Evolutionary conservation across 2,113 vertebrate species (phyloP).

Genomic region (Chascanopsetta lugubris): DNA sequence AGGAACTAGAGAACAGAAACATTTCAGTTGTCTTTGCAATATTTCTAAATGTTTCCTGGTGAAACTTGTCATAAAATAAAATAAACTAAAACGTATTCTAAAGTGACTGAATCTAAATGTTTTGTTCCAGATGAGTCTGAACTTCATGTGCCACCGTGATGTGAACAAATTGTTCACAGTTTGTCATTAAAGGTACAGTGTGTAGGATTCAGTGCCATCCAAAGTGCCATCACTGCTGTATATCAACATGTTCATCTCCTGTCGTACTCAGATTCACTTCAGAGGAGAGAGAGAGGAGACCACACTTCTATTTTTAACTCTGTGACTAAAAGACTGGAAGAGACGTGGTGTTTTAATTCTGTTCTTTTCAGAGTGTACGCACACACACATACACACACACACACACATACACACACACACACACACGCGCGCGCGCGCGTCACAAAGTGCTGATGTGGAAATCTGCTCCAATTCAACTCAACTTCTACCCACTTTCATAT

Average conservation of each 20-base stretch:
- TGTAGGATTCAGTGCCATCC: too few relatives aligned
- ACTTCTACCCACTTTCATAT: conserved; percentile 70
- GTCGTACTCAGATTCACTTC: background rate
- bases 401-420: conserved; percentile 69
- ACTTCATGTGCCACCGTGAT: too few relatives aligned
- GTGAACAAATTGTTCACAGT: too few relatives aligned
- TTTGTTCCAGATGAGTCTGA: too few relatives aligned
- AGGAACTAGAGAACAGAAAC: conserved; percentile 42
- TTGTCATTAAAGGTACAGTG: too few relatives aligned
- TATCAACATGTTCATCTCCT: too few relatives aligned
- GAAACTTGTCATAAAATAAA: background rate
- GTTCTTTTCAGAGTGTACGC: conserved; percentile 73
- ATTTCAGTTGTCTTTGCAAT: too few relatives aligned
- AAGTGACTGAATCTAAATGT: too few relatives aligned
- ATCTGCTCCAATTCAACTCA: conserved; percentile 73
- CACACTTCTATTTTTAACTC: conserved; percentile 53
- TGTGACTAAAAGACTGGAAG: conserved; percentile 62
- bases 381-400: conserved; percentile 72
- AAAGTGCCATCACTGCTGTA: too few relatives aligned
- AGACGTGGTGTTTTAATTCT: conserved; percentile 64
- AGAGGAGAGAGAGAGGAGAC: conserved; percentile 40
- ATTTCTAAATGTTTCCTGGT: background rate
- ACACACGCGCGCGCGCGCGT: conserved; percentile 62
- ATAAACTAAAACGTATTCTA: too few relatives aligned
- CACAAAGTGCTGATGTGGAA: conserved; percentile 69